Percentiles rank a stretch among this genome's conserved stretches.
phyloP scores from a whole-genome alignment of 2,113 vertebrate genomes.

The Australoheros scitulus region DNA sequence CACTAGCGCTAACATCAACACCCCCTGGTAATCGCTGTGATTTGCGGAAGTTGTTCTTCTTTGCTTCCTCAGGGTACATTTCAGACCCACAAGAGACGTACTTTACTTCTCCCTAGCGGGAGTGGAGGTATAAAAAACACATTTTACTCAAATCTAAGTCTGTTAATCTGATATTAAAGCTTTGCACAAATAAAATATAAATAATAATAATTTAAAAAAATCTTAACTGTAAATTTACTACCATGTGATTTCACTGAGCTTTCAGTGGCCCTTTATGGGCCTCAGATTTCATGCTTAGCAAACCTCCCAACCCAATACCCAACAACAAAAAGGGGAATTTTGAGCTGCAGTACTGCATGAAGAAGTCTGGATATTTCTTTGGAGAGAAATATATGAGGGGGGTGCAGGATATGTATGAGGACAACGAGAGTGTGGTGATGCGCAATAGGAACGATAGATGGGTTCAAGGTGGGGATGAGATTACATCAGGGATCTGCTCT shows the following conservation, averaged over 20 bases:
- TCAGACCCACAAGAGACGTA: neutral
- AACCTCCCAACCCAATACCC: no score
- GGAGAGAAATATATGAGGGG: no score
- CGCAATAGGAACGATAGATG: no score
- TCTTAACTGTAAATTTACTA: neutral
- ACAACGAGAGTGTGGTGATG: no score
- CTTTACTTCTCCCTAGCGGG: constrained; percentile 34
- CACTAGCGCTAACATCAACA: constrained; percentile 23
- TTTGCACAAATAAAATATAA: neutral
- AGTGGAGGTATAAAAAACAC: neutral
- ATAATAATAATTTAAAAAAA: neutral
- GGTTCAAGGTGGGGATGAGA: no score
- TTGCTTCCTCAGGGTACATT: neutral
- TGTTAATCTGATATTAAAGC: no score
- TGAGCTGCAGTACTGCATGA: no score
- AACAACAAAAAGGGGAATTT: neutral
- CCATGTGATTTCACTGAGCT: neutral
- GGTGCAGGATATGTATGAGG: no score
- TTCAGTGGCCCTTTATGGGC: neutral
- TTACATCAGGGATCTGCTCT: no score
- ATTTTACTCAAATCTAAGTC: neutral
- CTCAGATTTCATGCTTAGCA: neutral
- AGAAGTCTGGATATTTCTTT: no score
- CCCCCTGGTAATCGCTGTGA: neutral
- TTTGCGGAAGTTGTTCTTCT: constrained; percentile 46